Evolutionary conservation across 2,797 vertebrate species (phyloP), one percentile per base, ranked within the genome.

Genomic region (Periparus ater): DNA sequence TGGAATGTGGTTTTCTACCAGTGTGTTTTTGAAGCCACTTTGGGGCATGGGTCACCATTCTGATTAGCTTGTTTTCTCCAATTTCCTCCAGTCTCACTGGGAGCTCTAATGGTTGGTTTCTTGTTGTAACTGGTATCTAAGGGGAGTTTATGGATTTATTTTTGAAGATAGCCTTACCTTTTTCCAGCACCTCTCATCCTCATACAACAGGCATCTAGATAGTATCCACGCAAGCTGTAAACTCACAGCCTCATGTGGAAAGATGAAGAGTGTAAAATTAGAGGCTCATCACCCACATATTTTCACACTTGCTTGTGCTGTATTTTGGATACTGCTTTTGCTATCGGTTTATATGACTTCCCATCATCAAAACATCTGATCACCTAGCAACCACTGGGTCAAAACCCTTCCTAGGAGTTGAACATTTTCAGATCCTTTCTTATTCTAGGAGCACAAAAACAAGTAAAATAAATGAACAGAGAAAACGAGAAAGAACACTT

Each of bases 251-350:
- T 91, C 85, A 50, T 87, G 62, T 72, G 15, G 58, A 91, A 85
- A 62, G 77, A 88, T 58, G 50, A 92, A 65, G 27, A 83, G 66
- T 88, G 90, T 84, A 88, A 96, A 93, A 95, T 95, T 91, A 95
- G 85, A 95, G 82, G 38, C 62, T 89, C 8, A 60, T 75, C 62
- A 61, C 79, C 80, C 79, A 93, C 88, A 55, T 71, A 88, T 90
- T 90, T 96, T 94, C 85, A 84, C 89, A 95, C 76, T 74, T 95
- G 62, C 81, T 85, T 85, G 17, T 63, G 50, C 26, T 85, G 42
- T 63, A 71, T 80, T 95, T 95, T 82, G 67, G 81, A 82, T 89
- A 50, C 27, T 88, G 47, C 67, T 70, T 89, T 93, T 5, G 7
- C 65, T 93, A 75, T 66, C 13, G 0, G 58, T 89, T 85, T 95